These are phyloP conservation scores for Ceratoteleas bidentatus DNA, from an alignment of 1,140 invertebrate genomes.

Conservation along the genomic window DNA sequence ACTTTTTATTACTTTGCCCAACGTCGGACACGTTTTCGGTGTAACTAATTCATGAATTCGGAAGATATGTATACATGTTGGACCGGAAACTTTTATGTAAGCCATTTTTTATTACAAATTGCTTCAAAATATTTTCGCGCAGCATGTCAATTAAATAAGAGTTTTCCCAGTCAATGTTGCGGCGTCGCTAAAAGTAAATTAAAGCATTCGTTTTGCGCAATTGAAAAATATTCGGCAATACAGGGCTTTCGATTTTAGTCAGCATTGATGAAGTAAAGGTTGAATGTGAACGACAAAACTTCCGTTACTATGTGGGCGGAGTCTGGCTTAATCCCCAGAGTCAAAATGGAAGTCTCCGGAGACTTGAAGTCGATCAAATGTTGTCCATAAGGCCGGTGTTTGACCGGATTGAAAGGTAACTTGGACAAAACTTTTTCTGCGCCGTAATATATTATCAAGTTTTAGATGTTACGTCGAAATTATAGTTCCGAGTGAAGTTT, in stretches of 20 bases:
- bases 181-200: not conserved
- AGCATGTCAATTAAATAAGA: too few species aligned
- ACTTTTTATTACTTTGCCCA: too few species aligned
- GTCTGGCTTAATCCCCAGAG: constrained; percentile 81
- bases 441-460: constrained; percentile 55
- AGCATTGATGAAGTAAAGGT: constrained; percentile 62
- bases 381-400: constrained; percentile 71
- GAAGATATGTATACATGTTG: too few species aligned
- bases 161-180: not conserved
- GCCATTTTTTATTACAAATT: too few species aligned
- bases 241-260: constrained; percentile 76
- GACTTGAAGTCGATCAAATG: constrained; percentile 72
- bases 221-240: constrained; percentile 74
- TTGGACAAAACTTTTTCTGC: constrained; percentile 69
- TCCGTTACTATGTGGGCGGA: constrained; percentile 77
- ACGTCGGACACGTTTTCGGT: too few species aligned
- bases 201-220: constrained; percentile 5
- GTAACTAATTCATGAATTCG: too few species aligned
- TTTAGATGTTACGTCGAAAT: constrained; percentile 62
- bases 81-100: too few species aligned
- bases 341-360: constrained; percentile 82
- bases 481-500: constrained; percentile 35
- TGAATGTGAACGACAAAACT: constrained; percentile 75
- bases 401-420: constrained; percentile 69
- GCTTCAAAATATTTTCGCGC: too few species aligned